Evolutionary conservation across 2,113 vertebrate species (phyloP), one percentile per base, ranked within the genome.

Genomic region (Alaudala cheleensis): DNA sequence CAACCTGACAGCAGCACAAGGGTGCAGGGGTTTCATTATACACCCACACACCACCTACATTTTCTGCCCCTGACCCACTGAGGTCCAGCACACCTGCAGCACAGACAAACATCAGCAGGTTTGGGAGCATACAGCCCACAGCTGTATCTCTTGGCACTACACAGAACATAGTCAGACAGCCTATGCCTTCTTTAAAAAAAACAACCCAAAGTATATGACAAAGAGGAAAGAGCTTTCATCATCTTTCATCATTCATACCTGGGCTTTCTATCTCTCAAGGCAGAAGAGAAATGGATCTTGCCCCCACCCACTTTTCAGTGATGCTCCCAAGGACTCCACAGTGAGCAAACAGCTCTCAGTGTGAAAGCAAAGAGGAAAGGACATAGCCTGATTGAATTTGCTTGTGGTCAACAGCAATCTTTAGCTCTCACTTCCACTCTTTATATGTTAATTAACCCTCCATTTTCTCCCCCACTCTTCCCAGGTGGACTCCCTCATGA

Each of bases 11-110:
- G 91, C 5, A 7, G 80, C 3, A 8, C 2, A 50, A 81, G 54
- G 62, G 80, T 81, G 53, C 79, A 88, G 60, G 58, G 84, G 84
- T 95, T 97, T 97, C 94, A 96, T 96, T 85, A 90, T 11, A 40
- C 73, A 64, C 77, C 86, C 42, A 91, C 53, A 33, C 6, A 5
- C 58, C 62, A 70, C 78, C 91, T 76, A 84, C 24, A 1, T n/a
- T 53, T 82, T 89, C 50, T 81, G 66, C 53, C 90, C 95, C 85
- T 78, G 67, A 82, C 60, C 84, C 29, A 29, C 21, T 29, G 72
- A 60, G 54, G 78, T 44, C 45, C 91, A 69, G 91, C 73, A 73
- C 49, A 86, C 72, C 86, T 81, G 86, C 72, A 89, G 69, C 81
- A 40, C 44, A 10, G 0, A 79, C 62, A 81, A 60, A 66, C 87